Evolutionary conservation across 1,140 invertebrate genomes (phyloP), one percentile per base, ranked within the genome.

Genomic region (Phortica variegata): DNA sequence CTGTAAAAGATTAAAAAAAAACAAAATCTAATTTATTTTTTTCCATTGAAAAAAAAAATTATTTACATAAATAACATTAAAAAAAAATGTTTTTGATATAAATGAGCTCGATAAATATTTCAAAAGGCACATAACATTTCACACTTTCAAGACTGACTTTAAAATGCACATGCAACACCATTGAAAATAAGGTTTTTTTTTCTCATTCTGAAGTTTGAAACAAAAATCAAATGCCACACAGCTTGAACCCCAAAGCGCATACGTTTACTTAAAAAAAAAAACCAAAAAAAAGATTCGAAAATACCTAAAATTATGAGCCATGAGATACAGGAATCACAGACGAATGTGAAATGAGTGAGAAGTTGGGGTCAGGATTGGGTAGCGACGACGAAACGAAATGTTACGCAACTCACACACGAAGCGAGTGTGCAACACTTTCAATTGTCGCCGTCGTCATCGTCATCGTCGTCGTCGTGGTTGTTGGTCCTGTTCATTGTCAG

Each of bases 211-310:
- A n/a, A n/a, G n/a, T 65, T 65, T 58, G 17, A 65, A 56, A 58
- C 61, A 65, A 58, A 65, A 65, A 65, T 65, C 61, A 65, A 48
- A n/a, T n/a, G n/a, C n/a, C n/a, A n/a, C n/a, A n/a, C n/a, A n/a
- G n/a, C n/a, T n/a, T n/a, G n/a, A n/a, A n/a, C n/a, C n/a, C n/a
- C n/a, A n/a, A n/a, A n/a, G 20, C n/a, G 49, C 26, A 29, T 12
- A 29, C 6, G 12, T 12, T 29, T 29, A 12, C 26, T 12, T 3
- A 37, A 36, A 18, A 13, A 31, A 34, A 15, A 9, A 13, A 20
- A 10, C 39, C 10, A 39, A 36, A 49, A 47, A 26, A 54, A 52
- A 32, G 46, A 44, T 21, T 43, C 34, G 45, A 54, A 60, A 63
- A 58, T 62, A 51, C 49, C 60, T 44, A 55, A 68, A 66, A 58